A percentile compares a stretch with the other conserved stretches of the same genome.
Evolutionary conservation across 30 jellyfish, hydroid and myxozoan species (phyloP).

Genomic region (Rhopilema esculentum): DNA sequence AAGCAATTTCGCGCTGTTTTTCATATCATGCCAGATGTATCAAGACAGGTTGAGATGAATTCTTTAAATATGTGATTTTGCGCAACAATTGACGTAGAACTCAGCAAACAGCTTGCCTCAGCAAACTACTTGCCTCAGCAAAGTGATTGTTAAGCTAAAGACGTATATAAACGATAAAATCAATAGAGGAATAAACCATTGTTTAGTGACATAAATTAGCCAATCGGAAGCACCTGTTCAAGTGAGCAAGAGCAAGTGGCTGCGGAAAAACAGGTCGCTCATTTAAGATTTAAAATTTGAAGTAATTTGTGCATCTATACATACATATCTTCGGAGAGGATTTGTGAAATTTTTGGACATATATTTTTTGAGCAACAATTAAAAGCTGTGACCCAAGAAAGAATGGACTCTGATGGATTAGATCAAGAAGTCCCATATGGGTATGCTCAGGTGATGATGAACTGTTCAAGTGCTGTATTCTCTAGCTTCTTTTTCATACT

Average conservation of each 20-base stretch:
- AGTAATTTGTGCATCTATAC: neutral
- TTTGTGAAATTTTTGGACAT: too few species aligned
- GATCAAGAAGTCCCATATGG: constrained; percentile 10
- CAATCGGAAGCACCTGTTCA: neutral
- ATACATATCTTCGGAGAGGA: too few species aligned
- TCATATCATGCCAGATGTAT: neutral
- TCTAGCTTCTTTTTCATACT: too few species aligned
- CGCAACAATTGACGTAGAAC: neutral
- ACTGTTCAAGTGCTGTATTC: neutral
- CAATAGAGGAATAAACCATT: neutral
- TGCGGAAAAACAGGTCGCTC: neutral
- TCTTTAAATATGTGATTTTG: neutral
- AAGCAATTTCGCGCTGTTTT: neutral
- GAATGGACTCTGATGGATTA: neutral
- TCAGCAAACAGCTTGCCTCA: neutral
- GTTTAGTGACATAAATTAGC: neutral
- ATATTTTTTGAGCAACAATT: too few species aligned
- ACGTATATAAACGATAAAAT: neutral
- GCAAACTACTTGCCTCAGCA: neutral
- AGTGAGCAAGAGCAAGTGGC: neutral
- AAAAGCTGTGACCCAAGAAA: neutral
- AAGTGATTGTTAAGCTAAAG: neutral
- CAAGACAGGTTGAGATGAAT: neutral
- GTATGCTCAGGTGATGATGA: constrained; percentile 12
- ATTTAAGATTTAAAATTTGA: neutral